Percentiles rank a stretch among this genome's conserved stretches.
Evolutionary conservation across 1,140 invertebrate species (phyloP).

Genomic region (Kradibia gibbosae): DNA sequence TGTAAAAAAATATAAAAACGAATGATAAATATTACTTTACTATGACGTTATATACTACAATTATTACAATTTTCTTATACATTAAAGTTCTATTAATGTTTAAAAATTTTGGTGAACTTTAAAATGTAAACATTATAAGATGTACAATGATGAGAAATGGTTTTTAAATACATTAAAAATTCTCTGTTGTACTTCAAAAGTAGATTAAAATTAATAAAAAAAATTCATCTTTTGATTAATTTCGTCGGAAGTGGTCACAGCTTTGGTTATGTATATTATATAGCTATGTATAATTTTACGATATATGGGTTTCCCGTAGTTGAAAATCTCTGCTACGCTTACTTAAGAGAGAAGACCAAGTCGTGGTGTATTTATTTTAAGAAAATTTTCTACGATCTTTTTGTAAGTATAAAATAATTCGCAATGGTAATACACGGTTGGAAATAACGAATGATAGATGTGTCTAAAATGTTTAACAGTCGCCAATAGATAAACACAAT

Average conservation of each 20-base stretch:
- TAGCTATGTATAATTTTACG: not conserved
- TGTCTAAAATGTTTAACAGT: no score
- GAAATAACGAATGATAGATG: conserved; percentile 1
- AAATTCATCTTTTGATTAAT: conserved; percentile 25
- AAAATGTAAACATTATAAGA: conserved; percentile 13
- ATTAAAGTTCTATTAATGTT: conserved; percentile 17
- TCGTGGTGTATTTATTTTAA: not conserved
- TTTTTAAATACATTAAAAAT: conserved; percentile 4
- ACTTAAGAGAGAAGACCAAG: conserved; percentile 18
- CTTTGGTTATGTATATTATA: no score
- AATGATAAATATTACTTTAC: conserved; percentile 16
- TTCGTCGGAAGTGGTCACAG: conserved; percentile 12
- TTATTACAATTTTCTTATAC: conserved; percentile 18
- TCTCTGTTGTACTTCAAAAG: conserved; percentile 2
- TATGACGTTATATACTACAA: conserved; percentile 21
- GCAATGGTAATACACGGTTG: conserved; percentile 5
- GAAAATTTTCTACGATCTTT: not conserved
- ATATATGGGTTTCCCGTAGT: conserved; percentile 10
- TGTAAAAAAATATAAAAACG: not conserved
- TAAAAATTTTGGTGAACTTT: conserved; percentile 27
- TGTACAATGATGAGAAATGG: conserved; percentile 21
- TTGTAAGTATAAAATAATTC: not conserved
- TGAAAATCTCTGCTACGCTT: not conserved
- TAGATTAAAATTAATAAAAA: conserved; percentile 19
- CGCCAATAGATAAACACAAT: no score